A percentile compares a stretch with the other conserved stretches of the same genome.
These are phyloP conservation scores for Aphidius gifuensis DNA, from an alignment of 1,140 invertebrate genomes.

Conservation along the genomic window DNA sequence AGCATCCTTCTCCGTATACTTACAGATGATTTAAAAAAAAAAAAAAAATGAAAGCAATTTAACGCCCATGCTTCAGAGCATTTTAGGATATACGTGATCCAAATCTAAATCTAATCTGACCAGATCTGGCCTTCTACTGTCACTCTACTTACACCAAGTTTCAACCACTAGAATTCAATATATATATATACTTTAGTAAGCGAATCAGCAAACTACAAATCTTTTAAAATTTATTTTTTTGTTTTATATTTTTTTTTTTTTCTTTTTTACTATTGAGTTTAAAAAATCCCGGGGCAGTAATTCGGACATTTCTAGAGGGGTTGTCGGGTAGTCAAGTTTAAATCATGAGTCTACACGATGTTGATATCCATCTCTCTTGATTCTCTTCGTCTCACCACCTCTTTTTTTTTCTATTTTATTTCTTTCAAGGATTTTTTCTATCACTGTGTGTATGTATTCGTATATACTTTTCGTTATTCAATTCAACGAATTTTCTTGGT, in stretches of 20 bases:
- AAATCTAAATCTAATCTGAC: conserved; percentile 52
- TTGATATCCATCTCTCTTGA: too few relatives aligned
- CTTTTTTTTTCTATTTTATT: too few relatives aligned
- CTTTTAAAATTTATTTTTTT: conserved; percentile 1
- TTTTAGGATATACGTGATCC: conserved; percentile 45
- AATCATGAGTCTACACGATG: neutral
- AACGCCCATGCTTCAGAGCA: conserved; percentile 5
- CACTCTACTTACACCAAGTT: neutral
- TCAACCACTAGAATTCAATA: conserved; percentile 1
- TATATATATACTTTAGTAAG: too few relatives aligned
- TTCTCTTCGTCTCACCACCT: too few relatives aligned
- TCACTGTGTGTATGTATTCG: too few relatives aligned
- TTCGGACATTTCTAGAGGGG: conserved; percentile 22
- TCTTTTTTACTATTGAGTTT: conserved; percentile 37
- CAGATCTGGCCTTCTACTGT: conserved; percentile 22
- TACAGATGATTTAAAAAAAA: too few relatives aligned
- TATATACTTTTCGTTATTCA: too few relatives aligned
- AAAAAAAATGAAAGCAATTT: too few relatives aligned
- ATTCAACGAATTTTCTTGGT: too few relatives aligned
- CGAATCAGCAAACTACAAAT: neutral
- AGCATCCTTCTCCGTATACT: too few relatives aligned
- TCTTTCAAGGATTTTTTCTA: too few relatives aligned
- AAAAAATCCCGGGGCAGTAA: conserved; percentile 37
- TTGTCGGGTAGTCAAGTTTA: neutral
- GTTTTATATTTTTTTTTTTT: neutral